Percentiles rank a stretch among this genome's conserved stretches.
phyloP scores from a whole-genome alignment of 2,888 invertebrate species.

The Cantharis rufa region DNA sequence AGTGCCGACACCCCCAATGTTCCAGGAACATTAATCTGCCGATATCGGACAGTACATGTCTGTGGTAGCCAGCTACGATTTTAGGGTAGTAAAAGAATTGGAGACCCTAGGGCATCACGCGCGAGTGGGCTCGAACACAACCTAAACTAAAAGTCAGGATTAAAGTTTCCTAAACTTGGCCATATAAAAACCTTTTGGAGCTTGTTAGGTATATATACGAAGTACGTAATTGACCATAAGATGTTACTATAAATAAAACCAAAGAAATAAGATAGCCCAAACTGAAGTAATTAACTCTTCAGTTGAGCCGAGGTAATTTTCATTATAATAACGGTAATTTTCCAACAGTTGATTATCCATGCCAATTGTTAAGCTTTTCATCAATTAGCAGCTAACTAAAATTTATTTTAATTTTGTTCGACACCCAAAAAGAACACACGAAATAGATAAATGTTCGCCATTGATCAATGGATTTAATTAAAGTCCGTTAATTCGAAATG shows the following conservation, averaged over 20 bases:
- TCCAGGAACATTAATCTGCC: constrained; percentile 32
- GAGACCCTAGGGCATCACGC: constrained; percentile 12
- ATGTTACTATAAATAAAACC: not conserved
- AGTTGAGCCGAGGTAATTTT: not conserved
- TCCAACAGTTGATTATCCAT: not conserved
- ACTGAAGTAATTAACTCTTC: not conserved
- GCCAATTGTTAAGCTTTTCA: not conserved
- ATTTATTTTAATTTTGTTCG: not conserved
- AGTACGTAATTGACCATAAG: not conserved
- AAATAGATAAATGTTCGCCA: not conserved
- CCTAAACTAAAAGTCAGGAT: constrained; percentile 6
- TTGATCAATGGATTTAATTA: constrained; percentile 12
- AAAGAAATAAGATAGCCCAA: not conserved
- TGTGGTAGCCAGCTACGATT: constrained; percentile 4
- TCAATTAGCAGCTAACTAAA: not conserved
- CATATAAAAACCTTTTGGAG: not conserved
- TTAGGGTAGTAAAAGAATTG: constrained; percentile 15
- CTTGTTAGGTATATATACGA: not conserved
- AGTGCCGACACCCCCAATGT: constrained; percentile 33
- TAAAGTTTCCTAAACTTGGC: not conserved
- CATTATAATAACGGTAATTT: not conserved
- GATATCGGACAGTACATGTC: constrained; percentile 26
- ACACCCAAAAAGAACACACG: not conserved
- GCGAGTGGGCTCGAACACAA: constrained; percentile 2
- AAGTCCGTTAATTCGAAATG: constrained; percentile 10